Conservation (phyloP, 2,888 invertebrate species). For the Labia minor region DNA sequence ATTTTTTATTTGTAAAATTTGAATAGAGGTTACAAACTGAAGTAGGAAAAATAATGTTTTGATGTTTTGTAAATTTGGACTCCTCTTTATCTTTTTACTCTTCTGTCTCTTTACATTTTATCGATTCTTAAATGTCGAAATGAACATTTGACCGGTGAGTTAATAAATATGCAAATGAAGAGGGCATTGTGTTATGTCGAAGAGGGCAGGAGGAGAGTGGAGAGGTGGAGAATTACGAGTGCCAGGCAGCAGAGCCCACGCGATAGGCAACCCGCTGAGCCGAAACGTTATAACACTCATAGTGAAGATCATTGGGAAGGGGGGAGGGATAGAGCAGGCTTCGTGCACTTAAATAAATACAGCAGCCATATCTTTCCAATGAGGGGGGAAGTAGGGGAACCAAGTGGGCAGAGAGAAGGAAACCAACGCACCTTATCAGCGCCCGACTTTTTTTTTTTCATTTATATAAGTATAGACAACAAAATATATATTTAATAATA, state of each 20-base stretch:
- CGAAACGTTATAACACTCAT: not conserved
- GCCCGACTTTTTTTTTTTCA: too few relatives aligned
- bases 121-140: not conserved
- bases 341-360: not conserved
- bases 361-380: not conserved
- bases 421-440: too few relatives aligned
- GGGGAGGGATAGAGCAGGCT: not conserved
- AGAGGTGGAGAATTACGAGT: not conserved
- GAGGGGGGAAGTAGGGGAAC: not conserved
- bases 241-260: not conserved
- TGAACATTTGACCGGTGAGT: not conserved
- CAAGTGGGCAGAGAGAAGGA: not conserved
- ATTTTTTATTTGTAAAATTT: too few relatives aligned
- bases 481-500: too few relatives aligned
- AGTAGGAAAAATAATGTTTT: too few relatives aligned
- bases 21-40: too few relatives aligned
- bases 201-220: not conserved
- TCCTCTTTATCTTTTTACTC: too few relatives aligned
- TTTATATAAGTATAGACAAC: too few relatives aligned
- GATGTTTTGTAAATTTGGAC: too few relatives aligned
- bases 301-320: not conserved
- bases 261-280: conserved; percentile 4
- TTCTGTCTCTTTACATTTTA: not conserved
- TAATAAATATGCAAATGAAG: not conserved
- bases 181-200: not conserved